Evolutionary conservation across 1,140 invertebrate genomes (phyloP), one percentile per base, ranked within the genome.

Genomic region (Heliconius nattereri): DNA sequence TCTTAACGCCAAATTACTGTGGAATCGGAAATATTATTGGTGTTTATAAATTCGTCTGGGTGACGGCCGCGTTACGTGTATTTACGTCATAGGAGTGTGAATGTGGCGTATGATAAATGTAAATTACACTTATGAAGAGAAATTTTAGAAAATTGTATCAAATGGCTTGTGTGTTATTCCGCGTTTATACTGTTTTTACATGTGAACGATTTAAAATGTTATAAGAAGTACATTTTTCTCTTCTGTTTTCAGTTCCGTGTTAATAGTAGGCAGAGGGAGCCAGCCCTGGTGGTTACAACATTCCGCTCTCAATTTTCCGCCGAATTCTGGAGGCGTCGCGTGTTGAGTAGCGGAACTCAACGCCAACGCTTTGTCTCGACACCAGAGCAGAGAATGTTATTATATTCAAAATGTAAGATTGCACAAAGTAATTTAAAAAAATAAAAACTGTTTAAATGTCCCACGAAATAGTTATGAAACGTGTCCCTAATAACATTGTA

Each of bases 61-160:
- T 72, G 71, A 72, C 71, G 71, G 35, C 35, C 32, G 71, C 71
- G 29, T 40, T 72, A 72, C 71, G 35, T 37, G 71, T 37, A 72
- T 72, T 72, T 72, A 72, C 71, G 35, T 72, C 35, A 72, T 72
- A 29, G 35, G 29, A 37, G 71, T 8, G 23, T 29, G 9, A 66
- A 66, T 66, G 60, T 66, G 2, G 60, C 60, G 60, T 26, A 6
- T 72, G 71, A 40, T 72, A 72, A 72, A 72, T 72, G 35, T 72
- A 72, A 72, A 72, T 72, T 37, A 72, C 16, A 72, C 6, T 11
- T 32, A 40, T 37, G 71, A 72, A 72, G 35, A 37, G 71, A 72
- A 72, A 72, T 72, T 72, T 72, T 72, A 72, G 35, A 72, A 72
- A 72, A 72, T 40, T 72, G 71, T 72, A 37, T 72, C 32, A 72